Conservation (phyloP, 2,113 vertebrate genomes). For the Osmerus mordax region DNA sequence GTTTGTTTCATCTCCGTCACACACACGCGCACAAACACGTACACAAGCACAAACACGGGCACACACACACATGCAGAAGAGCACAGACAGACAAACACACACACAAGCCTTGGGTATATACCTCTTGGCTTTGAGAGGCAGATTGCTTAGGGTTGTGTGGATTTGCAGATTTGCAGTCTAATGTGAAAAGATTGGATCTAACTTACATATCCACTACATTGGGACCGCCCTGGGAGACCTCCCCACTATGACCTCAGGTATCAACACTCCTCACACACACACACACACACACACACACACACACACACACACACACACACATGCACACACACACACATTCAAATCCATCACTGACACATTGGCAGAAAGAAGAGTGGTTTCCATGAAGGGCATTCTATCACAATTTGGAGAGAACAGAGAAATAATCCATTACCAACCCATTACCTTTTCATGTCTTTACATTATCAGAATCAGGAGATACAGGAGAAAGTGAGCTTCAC, state of each 20-base stretch:
- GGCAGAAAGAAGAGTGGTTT: not conserved
- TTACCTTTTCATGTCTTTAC: not conserved
- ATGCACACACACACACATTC: constrained; percentile 27
- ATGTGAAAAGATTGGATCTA: too few relatives aligned
- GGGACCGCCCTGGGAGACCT: too few relatives aligned
- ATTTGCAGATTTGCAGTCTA: too few relatives aligned
- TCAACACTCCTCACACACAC: not conserved
- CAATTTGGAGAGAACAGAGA: not conserved
- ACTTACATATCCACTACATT: too few relatives aligned
- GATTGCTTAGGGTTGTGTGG: too few relatives aligned
- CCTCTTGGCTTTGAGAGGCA: too few relatives aligned
- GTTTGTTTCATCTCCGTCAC: constrained; percentile 44
- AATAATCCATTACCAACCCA: not conserved
- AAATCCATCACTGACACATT: not conserved
- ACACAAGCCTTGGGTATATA: too few relatives aligned
- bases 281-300: constrained; percentile 18
- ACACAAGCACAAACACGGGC: not conserved
- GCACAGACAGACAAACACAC: not conserved
- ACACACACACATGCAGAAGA: constrained; percentile 1
- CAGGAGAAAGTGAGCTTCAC: too few relatives aligned
- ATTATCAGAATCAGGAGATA: not conserved
- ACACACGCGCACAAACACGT: not conserved
- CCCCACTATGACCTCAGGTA: too few relatives aligned
- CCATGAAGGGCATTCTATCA: not conserved
- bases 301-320: constrained; percentile 23